A percentile compares a stretch with the other conserved stretches of the same genome.
These are phyloP conservation scores for Mobula birostris DNA, from an alignment of 2,113 vertebrate genomes.

Conservation along the genomic window DNA sequence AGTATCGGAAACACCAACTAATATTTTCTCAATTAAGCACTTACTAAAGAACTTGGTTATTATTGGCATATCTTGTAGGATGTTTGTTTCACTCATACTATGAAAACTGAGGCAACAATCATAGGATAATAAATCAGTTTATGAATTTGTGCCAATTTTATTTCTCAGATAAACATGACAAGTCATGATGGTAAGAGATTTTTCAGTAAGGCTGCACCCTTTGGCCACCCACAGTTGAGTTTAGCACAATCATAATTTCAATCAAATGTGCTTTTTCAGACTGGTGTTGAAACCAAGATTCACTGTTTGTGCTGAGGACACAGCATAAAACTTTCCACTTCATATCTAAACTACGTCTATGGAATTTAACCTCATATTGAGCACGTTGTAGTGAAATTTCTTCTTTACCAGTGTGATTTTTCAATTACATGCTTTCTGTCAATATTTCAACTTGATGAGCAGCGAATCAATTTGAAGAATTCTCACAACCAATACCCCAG, in stretches of 20 bases:
- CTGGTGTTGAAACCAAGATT: background rate
- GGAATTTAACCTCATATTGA: too few relatives aligned
- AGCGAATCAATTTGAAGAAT: too few relatives aligned
- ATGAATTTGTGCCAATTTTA: conserved; percentile 8
- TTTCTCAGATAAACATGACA: conserved; percentile 1
- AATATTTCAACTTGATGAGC: too few relatives aligned
- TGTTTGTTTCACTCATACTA: background rate
- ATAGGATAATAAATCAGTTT: background rate
- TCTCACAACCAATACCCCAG: too few relatives aligned
- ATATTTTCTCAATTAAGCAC: background rate
- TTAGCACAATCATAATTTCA: background rate
- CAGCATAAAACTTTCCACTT: too few relatives aligned
- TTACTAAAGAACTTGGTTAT: background rate
- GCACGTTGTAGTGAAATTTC: too few relatives aligned
- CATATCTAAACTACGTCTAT: too few relatives aligned
- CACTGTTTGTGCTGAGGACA: background rate
- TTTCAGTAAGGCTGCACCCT: background rate
- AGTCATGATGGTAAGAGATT: background rate
- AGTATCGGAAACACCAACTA: background rate
- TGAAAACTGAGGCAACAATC: background rate
- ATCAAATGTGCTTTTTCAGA: background rate
- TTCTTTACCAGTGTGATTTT: too few relatives aligned
- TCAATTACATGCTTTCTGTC: too few relatives aligned
- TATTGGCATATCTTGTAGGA: background rate
- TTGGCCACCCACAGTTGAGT: conserved; percentile 26